Evolutionary conservation across 2,888 invertebrate genomes (phyloP), one percentile per base, ranked within the genome.

Genomic region (Drosophila lutescens): DNA sequence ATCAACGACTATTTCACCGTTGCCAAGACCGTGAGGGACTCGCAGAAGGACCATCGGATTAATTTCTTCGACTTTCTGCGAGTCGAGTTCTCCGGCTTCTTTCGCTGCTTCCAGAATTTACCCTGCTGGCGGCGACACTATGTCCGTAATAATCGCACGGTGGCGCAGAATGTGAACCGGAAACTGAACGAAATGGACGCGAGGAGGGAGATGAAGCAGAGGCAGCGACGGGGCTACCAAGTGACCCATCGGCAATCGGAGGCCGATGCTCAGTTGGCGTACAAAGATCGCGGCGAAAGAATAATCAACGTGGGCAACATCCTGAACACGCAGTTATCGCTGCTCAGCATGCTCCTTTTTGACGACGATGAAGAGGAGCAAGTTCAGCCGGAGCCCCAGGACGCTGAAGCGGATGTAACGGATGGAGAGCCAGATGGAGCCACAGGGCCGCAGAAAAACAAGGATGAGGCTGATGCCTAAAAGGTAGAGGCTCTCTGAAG

Each of bases 61-160:
- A 81, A 78, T 12, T 90, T 91, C 66, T 78, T 80, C 23, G 55
- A 89, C 34, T 91, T 90, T 72, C 30, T 91, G 9, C 43, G 56
- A 1, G 72, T 77, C 8, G 90, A 90, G 15, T 76, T 62, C 17
- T 15, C 47, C 0, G 13, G 10, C 3, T 30, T 59, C 44, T 59
- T 81, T 7, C n/a, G 53, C 4, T 47, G 26, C n/a, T 13, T 74
- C 2, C 51, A 36, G 12, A 51, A 46, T 8, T 53, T 74, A 17
- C 65, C 58, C 0, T 26, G 67, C n/a, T 68, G 69, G 34, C 74
- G 78, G 2, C 58, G 56, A 26, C 9, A 43, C n/a, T 77, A 88
- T 51, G 40, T 57, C 6, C 54, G 61, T 0, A 17, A 40, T 0
- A 54, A 69, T 6, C 70, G 69, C 0, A 84, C 78, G 2, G 79